phyloP scores from a whole-genome alignment of 2,888 invertebrate genomes.

The Chrysotoxum bicinctum region DNA sequence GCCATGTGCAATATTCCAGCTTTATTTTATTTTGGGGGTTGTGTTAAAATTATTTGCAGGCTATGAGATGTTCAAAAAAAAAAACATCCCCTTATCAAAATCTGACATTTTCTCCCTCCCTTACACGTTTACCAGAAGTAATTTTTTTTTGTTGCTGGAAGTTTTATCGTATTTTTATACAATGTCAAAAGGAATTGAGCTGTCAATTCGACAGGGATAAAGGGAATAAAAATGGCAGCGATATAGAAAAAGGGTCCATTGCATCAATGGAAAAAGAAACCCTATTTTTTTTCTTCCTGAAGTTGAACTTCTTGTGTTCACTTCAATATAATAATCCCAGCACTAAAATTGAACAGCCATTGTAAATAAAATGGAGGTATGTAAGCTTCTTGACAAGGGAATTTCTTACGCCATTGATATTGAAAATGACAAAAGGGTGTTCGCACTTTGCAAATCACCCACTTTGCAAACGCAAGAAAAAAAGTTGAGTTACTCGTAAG shows the following conservation, averaged over 20 bases:
- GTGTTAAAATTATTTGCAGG: constrained; percentile 61
- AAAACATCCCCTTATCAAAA: constrained; percentile 70
- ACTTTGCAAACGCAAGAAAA: neutral
- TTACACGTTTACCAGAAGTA: constrained; percentile 9
- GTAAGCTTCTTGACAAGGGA: constrained; percentile 10
- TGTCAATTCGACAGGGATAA: constrained; percentile 62
- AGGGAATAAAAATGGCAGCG: constrained; percentile 53
- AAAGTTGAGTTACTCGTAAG: no score
- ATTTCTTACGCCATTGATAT: constrained; percentile 11
- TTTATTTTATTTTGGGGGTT: constrained; percentile 28
- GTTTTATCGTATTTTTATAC: constrained; percentile 55
- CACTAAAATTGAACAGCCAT: constrained; percentile 8
- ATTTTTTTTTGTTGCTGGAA: constrained; percentile 31
- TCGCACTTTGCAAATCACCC: neutral
- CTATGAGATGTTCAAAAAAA: constrained; percentile 40
- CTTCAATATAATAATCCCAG: constrained; percentile 21
- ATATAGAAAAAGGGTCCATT: constrained; percentile 52
- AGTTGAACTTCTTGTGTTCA: constrained; percentile 16
- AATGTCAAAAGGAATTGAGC: constrained; percentile 66
- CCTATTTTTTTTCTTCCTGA: constrained; percentile 8
- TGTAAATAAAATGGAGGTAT: constrained; percentile 50
- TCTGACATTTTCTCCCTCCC: constrained; percentile 60
- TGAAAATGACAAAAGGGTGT: constrained; percentile 3
- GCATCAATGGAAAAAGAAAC: constrained; percentile 8
- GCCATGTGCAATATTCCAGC: constrained; percentile 59